Conservation (phyloP, 2,113 vertebrate species). For the Thalassarche chlororhynchos region DNA sequence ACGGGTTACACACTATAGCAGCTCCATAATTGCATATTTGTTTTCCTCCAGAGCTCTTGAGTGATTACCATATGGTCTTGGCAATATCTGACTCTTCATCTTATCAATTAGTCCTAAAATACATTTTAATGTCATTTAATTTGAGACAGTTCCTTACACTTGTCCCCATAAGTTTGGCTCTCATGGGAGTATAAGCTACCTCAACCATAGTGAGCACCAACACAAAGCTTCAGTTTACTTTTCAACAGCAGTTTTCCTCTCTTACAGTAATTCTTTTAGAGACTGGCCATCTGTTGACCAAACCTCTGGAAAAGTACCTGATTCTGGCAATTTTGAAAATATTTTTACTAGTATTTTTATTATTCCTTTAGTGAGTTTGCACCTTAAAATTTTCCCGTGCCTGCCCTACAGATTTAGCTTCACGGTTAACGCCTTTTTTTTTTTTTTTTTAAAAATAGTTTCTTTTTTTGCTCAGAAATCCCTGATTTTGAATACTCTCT, state of each 20-base stretch:
- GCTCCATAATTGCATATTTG: slow-evolving; percentile 59
- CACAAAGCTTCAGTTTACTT: background rate
- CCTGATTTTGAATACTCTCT: background rate
- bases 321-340: background rate
- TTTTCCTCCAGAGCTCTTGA: slow-evolving; percentile 62
- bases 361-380: background rate
- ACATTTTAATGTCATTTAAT: slow-evolving; percentile 55
- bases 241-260: background rate
- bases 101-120: slow-evolving; percentile 62
- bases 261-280: background rate
- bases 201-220: background rate
- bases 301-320: background rate
- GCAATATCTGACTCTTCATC: slow-evolving; percentile 63
- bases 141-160: slow-evolving; percentile 39
- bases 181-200: background rate
- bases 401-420: background rate
- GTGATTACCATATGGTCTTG: slow-evolving; percentile 60
- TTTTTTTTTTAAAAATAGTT: background rate
- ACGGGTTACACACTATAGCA: slow-evolving; percentile 42
- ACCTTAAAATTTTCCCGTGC: background rate
- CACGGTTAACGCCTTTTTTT: background rate
- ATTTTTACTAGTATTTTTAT: background rate
- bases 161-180: slow-evolving; percentile 42
- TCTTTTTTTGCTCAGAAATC: slow-evolving; percentile 37
- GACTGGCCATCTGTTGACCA: background rate